Percentiles rank a stretch among this genome's conserved stretches.
Conservation (phyloP, 1,140 invertebrate species). For the Drosophila prosaltans region DNA sequence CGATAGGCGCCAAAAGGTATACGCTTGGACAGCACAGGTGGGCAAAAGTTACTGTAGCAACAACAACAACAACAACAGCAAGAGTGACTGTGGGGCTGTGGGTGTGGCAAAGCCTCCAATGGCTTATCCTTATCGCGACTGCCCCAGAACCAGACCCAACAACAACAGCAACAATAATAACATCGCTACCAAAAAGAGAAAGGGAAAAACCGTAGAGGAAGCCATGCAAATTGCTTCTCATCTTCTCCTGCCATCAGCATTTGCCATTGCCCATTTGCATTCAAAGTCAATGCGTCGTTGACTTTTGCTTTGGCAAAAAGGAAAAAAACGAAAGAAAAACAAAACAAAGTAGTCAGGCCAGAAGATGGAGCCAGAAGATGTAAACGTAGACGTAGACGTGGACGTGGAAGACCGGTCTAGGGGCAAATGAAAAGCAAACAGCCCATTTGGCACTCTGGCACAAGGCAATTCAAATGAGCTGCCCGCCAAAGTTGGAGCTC, state of each 20-base stretch:
- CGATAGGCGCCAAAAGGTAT: constrained; percentile 60
- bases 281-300: constrained; percentile 71
- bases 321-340: constrained; percentile 5
- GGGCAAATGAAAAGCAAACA: constrained; percentile 58
- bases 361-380: not conserved
- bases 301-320: constrained; percentile 60
- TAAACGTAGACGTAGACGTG: not conserved
- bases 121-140: constrained; percentile 65
- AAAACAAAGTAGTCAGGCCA: not conserved
- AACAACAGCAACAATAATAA: constrained; percentile 24
- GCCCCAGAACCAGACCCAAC: constrained; percentile 49
- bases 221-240: constrained; percentile 72
- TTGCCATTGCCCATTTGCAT: constrained; percentile 64
- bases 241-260: constrained; percentile 27
- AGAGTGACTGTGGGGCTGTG: no score
- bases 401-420: not conserved
- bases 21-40: constrained; percentile 5
- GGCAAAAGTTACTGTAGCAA: not conserved
- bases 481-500: not conserved
- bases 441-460: constrained; percentile 28
- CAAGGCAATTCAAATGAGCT: constrained; percentile 56
- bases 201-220: constrained; percentile 28
- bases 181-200: not conserved
- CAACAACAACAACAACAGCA: not conserved
- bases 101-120: not conserved